Conservation (phyloP, 2,888 invertebrate species). For the Tipula helvola region DNA sequence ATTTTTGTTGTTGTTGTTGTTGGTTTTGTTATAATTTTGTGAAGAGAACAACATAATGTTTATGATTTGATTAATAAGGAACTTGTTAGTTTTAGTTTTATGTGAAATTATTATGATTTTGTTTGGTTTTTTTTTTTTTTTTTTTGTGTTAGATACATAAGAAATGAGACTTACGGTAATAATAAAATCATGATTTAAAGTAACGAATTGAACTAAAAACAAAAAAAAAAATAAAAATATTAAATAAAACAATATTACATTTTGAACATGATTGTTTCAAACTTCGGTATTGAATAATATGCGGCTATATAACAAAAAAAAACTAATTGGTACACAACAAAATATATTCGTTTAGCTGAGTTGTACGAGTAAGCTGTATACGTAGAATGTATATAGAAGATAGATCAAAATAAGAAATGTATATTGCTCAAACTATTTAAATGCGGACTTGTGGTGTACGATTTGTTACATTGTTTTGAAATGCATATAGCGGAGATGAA, state of each 20-base stretch:
- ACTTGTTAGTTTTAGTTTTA: not conserved
- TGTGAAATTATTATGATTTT: not conserved
- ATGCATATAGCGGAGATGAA: not conserved
- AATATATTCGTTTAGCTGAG: not conserved
- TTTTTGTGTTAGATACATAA: not conserved
- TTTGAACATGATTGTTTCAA: not conserved
- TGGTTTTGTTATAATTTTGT: not conserved
- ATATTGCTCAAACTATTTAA: not conserved
- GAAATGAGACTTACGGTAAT: not conserved
- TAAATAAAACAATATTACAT: not conserved
- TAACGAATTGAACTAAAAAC: not conserved
- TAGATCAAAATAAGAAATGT: not conserved
- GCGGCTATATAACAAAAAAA: not conserved
- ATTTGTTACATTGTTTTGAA: not conserved
- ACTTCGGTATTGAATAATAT: not conserved
- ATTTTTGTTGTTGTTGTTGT: not conserved
- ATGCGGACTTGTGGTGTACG: not conserved
- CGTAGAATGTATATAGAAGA: too few relatives aligned
- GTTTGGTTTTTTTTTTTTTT: not conserved
- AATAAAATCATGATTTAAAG: not conserved
- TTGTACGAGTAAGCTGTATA: too few relatives aligned
- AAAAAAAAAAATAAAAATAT: not conserved
- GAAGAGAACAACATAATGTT: not conserved
- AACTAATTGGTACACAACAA: not conserved
- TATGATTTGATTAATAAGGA: slow-evolving; percentile 4